Evolutionary conservation across 2,113 vertebrate species (phyloP).

Genomic region (Casuarius casuarius): DNA sequence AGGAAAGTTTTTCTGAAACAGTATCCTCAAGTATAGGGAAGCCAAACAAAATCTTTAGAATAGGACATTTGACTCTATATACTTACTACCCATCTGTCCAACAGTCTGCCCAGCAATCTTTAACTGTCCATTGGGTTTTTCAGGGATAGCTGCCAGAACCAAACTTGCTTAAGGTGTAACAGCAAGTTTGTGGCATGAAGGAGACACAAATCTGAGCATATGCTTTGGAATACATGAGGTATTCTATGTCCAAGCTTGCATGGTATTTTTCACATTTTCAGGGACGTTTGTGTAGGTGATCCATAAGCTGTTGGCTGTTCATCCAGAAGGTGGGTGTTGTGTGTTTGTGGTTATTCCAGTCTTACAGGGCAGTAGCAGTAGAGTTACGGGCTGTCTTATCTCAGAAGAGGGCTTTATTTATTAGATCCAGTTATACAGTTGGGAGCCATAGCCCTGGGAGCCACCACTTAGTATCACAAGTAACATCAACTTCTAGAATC

Average conservation of each 20-base stretch:
- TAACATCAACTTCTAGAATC: neutral
- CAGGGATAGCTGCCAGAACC: neutral
- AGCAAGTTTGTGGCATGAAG: neutral
- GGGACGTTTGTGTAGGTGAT: neutral
- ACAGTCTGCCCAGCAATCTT: neutral
- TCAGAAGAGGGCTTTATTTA: neutral
- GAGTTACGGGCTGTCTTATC: neutral
- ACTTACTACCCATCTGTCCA: neutral
- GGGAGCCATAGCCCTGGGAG: neutral
- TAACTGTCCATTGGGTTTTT: neutral
- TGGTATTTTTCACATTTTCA: neutral
- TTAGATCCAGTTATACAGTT: neutral
- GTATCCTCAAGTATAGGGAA: neutral
- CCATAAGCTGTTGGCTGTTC: neutral
- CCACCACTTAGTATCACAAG: neutral
- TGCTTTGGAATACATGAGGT: neutral
- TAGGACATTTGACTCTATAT: neutral
- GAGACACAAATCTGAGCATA: neutral
- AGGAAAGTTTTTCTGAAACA: neutral
- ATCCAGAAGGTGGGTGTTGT: rapidly evolving
- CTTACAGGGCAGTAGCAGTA: neutral
- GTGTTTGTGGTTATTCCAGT: neutral
- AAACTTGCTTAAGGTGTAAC: neutral
- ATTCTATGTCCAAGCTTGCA: neutral
- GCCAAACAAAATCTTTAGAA: neutral